Evolutionary conservation across 1,140 invertebrate species (phyloP).

Genomic region (Drosophila subpulchrella): DNA sequence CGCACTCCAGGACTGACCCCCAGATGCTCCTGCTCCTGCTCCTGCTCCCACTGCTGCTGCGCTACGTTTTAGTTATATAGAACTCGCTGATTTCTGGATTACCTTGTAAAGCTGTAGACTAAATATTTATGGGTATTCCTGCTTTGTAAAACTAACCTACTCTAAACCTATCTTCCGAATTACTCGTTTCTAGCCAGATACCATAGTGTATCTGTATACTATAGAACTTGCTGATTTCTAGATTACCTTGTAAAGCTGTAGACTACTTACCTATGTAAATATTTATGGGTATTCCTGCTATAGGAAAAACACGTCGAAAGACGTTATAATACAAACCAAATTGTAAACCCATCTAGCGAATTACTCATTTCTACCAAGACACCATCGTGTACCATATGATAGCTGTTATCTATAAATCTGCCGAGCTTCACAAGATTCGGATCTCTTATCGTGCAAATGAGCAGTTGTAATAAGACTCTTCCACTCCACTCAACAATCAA

Average conservation of each 20-base stretch:
- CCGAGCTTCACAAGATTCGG: conserved; percentile 4
- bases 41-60: background rate
- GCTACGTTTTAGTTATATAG: background rate
- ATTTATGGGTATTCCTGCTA: background rate
- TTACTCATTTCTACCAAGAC: background rate
- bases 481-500: conserved; percentile 48
- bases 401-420: conserved; percentile 1
- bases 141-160: no score
- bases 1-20: background rate
- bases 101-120: background rate
- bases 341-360: background rate
- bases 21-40: background rate
- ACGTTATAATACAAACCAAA: no score
- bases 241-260: background rate
- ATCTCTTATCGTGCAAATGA: conserved; percentile 4
- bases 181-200: no score
- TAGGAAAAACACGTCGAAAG: no score
- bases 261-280: background rate
- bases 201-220: no score
- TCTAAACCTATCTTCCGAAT: no score
- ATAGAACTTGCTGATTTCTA: background rate
- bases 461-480: background rate
- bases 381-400: background rate
- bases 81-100: background rate
- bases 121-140: background rate